These are phyloP conservation scores for Empidonax traillii DNA, from an alignment of 2,113 vertebrate genomes.

Conservation along the genomic window DNA sequence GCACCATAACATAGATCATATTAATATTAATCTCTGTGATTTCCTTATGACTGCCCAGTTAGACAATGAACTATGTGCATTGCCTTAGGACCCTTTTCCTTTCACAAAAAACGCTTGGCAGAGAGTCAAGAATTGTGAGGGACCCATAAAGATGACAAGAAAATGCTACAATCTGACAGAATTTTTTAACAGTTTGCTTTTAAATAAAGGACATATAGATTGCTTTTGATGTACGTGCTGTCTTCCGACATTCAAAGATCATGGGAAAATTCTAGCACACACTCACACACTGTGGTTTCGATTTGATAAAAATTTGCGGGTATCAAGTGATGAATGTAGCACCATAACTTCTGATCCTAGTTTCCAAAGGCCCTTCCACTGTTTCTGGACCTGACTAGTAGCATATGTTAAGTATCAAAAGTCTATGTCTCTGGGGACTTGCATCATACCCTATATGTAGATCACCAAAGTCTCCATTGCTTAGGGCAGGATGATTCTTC, in stretches of 20 bases:
- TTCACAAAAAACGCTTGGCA: not conserved
- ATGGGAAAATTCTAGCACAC: not conserved
- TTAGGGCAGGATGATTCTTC: not conserved
- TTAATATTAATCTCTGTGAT: not conserved
- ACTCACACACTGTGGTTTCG: not conserved
- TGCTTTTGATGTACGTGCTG: not conserved
- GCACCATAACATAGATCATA: not conserved
- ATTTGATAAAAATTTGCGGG: not conserved
- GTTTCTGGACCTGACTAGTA: not conserved
- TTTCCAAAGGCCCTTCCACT: not conserved
- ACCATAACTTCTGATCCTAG: not conserved
- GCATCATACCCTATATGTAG: not conserved
- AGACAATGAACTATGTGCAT: not conserved
- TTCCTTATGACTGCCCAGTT: not conserved
- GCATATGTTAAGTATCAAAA: not conserved
- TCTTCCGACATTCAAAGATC: not conserved
- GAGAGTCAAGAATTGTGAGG: not conserved
- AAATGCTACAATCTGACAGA: not conserved
- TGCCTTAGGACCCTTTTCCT: not conserved
- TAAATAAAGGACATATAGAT: not conserved
- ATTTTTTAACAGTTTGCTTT: not conserved
- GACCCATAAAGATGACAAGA: not conserved
- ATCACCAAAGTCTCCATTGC: not conserved
- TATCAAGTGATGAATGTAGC: rapidly evolving
- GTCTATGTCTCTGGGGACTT: not conserved